Evolutionary conservation across 2,888 invertebrate species (phyloP).

Genomic region (Acrocyrtus sp.): DNA sequence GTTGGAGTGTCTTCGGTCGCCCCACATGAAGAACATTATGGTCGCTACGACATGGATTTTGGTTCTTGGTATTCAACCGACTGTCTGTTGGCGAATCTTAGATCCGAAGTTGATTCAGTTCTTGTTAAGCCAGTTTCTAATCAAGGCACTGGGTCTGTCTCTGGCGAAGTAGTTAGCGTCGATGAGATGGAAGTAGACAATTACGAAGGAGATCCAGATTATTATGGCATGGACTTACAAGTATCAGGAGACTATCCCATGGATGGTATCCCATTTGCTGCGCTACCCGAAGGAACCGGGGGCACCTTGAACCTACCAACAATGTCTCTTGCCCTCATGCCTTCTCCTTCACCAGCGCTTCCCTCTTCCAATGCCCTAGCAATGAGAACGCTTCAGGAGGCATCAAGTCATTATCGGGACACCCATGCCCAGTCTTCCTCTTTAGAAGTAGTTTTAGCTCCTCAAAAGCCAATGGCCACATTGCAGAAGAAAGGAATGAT

Average conservation of each 20-base stretch:
- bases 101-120: conserved; percentile 72
- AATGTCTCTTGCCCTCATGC: conserved; percentile 27
- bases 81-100: conserved; percentile 79
- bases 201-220: conserved; percentile 71
- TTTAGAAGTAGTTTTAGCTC: conserved; percentile 58
- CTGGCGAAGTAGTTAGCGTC: conserved; percentile 57
- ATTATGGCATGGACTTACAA: conserved; percentile 66
- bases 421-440: conserved; percentile 2
- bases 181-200: conserved; percentile 75
- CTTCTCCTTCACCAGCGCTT: conserved; percentile 17
- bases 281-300: conserved; percentile 12
- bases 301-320: conserved; percentile 10
- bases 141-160: conserved; percentile 8
- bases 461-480: conserved; percentile 55
- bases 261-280: conserved; percentile 34
- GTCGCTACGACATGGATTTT: conserved; percentile 71
- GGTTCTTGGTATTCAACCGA: conserved; percentile 78
- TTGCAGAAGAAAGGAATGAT: conserved; percentile 57
- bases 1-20: conserved; percentile 64
- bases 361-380: conserved; percentile 10
- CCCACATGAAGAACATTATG: conserved; percentile 65
- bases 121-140: conserved; percentile 69
- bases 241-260: conserved; percentile 55
- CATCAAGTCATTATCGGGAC: background rate
- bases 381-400: conserved; percentile 19